A percentile compares a stretch with the other conserved stretches of the same genome.
phyloP scores from a whole-genome alignment of 1,140 invertebrate genomes.

The Aphaenogaster rudis region DNA sequence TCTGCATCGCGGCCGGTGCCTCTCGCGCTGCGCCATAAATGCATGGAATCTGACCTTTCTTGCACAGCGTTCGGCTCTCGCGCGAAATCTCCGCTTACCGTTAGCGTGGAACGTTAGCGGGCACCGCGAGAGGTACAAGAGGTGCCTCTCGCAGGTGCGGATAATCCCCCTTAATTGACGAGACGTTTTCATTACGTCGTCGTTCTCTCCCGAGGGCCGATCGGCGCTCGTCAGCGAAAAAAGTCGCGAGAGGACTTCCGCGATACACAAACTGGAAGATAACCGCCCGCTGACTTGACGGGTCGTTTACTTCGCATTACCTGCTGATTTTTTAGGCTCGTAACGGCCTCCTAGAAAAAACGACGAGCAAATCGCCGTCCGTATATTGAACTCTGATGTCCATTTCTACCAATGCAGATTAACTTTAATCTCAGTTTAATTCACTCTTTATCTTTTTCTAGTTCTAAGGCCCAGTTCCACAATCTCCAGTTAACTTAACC shows the following conservation, averaged over 20 bases:
- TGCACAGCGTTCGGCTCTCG: neutral
- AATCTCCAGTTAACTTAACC: too few relatives aligned
- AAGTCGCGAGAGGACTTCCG: neutral
- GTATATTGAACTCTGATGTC: neutral
- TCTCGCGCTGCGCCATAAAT: constrained; percentile 27
- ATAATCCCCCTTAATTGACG: neutral
- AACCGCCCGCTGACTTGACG: neutral
- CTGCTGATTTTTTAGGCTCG: neutral
- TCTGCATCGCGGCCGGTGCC: constrained; percentile 11
- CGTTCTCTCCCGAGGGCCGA: neutral
- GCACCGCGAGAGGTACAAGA: neutral
- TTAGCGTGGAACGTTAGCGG: constrained; percentile 5
- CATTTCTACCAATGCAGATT: too few relatives aligned
- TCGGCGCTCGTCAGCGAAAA: neutral
- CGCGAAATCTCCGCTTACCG: constrained; percentile 56
- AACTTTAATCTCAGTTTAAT: too few relatives aligned
- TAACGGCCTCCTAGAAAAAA: neutral
- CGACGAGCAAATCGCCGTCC: neutral
- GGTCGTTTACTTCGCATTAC: neutral
- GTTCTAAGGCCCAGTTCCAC: too few relatives aligned
- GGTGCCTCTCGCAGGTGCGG: neutral
- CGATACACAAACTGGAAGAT: neutral
- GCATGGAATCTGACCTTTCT: constrained; percentile 57
- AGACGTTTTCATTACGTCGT: neutral
- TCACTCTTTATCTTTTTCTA: too few relatives aligned